Percentiles rank a stretch among this genome's conserved stretches.
Evolutionary conservation across 2,797 vertebrate species (phyloP).

Genomic region (Tragelaphus eurycerus): DNA sequence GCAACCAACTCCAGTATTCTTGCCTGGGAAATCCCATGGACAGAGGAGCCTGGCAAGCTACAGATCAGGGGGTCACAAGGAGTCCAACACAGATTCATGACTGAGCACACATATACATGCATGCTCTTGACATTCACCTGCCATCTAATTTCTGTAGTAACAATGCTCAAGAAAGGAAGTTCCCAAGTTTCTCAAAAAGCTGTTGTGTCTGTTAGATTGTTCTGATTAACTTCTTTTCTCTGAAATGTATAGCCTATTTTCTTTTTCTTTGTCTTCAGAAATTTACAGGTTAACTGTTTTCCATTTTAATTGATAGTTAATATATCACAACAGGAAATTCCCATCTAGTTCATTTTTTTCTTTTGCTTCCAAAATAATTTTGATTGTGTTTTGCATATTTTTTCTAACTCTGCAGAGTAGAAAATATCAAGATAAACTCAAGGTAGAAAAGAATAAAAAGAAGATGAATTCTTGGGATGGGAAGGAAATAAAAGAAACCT

Average conservation of each 20-base stretch:
- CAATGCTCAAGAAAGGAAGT: neutral
- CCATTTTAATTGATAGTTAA: constrained; percentile 7
- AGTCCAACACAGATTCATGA: neutral
- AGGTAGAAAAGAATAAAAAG: neutral
- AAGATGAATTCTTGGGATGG: neutral
- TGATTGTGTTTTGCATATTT: neutral
- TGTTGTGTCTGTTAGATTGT: neutral
- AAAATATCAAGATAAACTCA: neutral
- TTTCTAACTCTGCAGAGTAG: neutral
- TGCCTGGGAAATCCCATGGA: neutral
- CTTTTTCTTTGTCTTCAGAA: neutral
- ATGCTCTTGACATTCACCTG: neutral
- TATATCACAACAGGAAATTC: neutral
- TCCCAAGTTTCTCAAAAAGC: neutral
- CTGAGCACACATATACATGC: neutral
- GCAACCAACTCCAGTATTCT: neutral
- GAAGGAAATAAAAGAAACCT: neutral
- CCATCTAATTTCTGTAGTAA: neutral
- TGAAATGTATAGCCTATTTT: neutral
- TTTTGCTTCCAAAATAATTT: neutral
- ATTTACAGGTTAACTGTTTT: neutral
- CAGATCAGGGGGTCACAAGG: neutral
- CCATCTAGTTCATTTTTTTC: neutral
- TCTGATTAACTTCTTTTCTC: neutral
- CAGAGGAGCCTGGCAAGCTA: neutral